Conservation (phyloP, 2,888 invertebrate genomes). For the Craniophora ligustri region DNA sequence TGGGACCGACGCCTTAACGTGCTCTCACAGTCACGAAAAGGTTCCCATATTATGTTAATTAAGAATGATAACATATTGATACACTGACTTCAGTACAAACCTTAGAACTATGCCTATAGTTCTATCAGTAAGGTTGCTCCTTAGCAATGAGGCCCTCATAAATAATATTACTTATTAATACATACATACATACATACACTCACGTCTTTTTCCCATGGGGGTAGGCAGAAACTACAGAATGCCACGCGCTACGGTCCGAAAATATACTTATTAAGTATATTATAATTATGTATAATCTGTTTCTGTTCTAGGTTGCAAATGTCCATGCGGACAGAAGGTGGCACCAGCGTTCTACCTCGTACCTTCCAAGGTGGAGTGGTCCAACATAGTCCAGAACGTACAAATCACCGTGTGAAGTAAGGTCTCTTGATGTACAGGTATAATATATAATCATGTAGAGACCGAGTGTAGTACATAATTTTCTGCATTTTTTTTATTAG, state of each 20-base stretch:
- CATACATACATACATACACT: too few relatives aligned
- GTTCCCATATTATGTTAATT: too few relatives aligned
- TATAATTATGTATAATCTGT: not conserved
- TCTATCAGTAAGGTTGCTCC: too few relatives aligned
- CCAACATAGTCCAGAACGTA: conserved; percentile 95
- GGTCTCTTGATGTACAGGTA: not conserved
- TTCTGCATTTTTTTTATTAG: not conserved
- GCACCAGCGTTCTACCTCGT: conserved; percentile 97
- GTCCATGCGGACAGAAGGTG: conserved; percentile 96
- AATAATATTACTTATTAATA: not conserved
- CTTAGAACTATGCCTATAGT: too few relatives aligned
- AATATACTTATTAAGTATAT: not conserved
- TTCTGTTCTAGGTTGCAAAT: conserved; percentile 91
- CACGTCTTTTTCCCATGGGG: too few relatives aligned
- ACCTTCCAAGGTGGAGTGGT: conserved; percentile 96
- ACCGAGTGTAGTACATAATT: not conserved
- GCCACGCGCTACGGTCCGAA: too few relatives aligned
- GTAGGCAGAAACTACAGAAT: too few relatives aligned
- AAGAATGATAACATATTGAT: too few relatives aligned
- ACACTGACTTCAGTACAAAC: too few relatives aligned
- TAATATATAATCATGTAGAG: not conserved
- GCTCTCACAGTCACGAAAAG: too few relatives aligned
- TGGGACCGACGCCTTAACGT: too few relatives aligned
- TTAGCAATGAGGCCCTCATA: too few relatives aligned
- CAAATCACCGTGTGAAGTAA: conserved; percentile 91